phyloP scores from a whole-genome alignment of 2,888 invertebrate genomes.

The Macaria liturata region DNA sequence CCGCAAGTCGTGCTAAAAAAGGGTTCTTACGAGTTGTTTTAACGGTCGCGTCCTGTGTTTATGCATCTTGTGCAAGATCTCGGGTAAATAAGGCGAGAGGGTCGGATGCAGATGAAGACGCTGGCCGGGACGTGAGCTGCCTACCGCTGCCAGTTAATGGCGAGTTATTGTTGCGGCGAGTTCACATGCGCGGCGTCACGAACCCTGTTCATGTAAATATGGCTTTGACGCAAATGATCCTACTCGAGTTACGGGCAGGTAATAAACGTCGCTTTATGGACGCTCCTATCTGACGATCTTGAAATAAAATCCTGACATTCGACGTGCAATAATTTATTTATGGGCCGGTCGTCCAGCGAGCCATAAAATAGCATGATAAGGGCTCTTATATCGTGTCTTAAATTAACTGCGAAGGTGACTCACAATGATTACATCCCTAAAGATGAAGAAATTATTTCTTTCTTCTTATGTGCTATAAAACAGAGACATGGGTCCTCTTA shows the following conservation, averaged over 20 bases:
- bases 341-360: slow-evolving; percentile 10
- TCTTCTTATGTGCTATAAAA: too few species aligned
- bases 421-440: too few species aligned
- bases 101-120: slow-evolving; percentile 51
- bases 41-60: slow-evolving; percentile 32
- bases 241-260: slow-evolving; percentile 39
- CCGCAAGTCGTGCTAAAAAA: slow-evolving; percentile 24
- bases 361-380: slow-evolving; percentile 14
- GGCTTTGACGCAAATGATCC: slow-evolving; percentile 48
- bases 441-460: too few species aligned
- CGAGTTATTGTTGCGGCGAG: slow-evolving; percentile 46
- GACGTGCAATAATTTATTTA: slow-evolving; percentile 24
- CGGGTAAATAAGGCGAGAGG: slow-evolving; percentile 42
- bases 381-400: slow-evolving; percentile 3
- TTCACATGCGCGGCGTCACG: slow-evolving; percentile 47
- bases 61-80: slow-evolving; percentile 34
- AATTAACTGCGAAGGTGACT: background rate
- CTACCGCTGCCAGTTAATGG: slow-evolving; percentile 45
- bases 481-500: too few species aligned
- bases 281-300: slow-evolving; percentile 23
- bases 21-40: slow-evolving; percentile 22
- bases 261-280: slow-evolving; percentile 38
- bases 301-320: slow-evolving; percentile 32
- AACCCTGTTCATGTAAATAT: slow-evolving; percentile 56
- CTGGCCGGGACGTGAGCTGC: slow-evolving; percentile 49